These are phyloP conservation scores for Parnassius mnemosyne DNA, from an alignment of 2,888 invertebrate genomes.

Conservation along the genomic window DNA sequence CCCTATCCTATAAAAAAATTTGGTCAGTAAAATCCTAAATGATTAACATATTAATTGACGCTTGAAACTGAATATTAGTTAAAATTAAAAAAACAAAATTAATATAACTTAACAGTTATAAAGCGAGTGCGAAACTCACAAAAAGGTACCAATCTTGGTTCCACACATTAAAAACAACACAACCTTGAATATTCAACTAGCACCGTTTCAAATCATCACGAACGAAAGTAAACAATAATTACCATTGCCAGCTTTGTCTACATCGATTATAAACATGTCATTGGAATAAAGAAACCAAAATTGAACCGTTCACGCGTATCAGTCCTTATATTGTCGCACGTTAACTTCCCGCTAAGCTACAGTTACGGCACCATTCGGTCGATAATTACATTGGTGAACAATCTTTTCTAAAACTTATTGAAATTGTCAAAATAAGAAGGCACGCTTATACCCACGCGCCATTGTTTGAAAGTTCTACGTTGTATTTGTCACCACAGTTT, in stretches of 20 bases:
- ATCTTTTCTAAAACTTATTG: slow-evolving; percentile 63
- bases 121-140: no score
- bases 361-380: slow-evolving; percentile 61
- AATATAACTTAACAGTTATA: neutral
- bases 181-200: slow-evolving; percentile 3
- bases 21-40: neutral
- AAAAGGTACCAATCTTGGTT: neutral
- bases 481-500: slow-evolving; percentile 69
- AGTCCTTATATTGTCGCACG: slow-evolving; percentile 46
- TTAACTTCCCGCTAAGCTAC: slow-evolving; percentile 64
- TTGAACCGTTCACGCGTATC: slow-evolving; percentile 50
- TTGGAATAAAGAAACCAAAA: slow-evolving; percentile 30
- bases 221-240: slow-evolving; percentile 27
- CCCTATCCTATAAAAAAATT: neutral
- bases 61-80: neutral
- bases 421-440: slow-evolving; percentile 68
- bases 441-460: slow-evolving; percentile 66
- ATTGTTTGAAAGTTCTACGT: slow-evolving; percentile 53
- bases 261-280: slow-evolving; percentile 30
- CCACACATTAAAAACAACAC: slow-evolving; percentile 4
- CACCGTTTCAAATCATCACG: slow-evolving; percentile 15
- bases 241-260: slow-evolving; percentile 14
- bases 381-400: slow-evolving; percentile 74
- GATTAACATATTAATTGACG: no score
- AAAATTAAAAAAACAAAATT: neutral